Base-by-base conservation (phyloP, 2,113 vertebrate genomes). In the Galbula dea region DNA sequence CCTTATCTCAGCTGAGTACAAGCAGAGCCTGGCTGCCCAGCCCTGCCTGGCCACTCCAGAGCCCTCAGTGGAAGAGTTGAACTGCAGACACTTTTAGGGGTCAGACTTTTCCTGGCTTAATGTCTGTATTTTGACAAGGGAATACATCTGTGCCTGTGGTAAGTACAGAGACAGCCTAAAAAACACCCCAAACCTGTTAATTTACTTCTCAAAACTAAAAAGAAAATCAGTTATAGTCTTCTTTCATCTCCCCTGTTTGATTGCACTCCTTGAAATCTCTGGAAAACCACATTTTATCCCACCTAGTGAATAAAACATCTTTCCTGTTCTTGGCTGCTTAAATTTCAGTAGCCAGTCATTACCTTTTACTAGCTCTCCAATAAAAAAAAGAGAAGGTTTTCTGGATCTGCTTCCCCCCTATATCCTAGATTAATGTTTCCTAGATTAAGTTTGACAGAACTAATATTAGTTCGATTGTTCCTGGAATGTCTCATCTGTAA, bases 401-500 rank as follows among this genome's bases (percentile, higher is more conserved):
- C 88, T 81, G 86, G 65, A 36, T 63, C 37, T 65, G 52, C 52
- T 81, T 86, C 45, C 73, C 83, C 22, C 18, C 19, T 52, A 52
- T 82, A 81, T 49, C 83, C 83, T 74, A 93, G 83, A 93, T 86
- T 79, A 92, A 95, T 78, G 91, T 52, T 36, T 66, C 73, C 52
- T 30, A 86, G 93, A 95, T 92, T 43, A 79, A 95, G 82, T 84
- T 87, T 95, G 93, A 93, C 92, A 94, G 94, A 76, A 95, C 88
- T 88, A 73, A 85, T 89, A 82, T 76, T 43, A 72, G 54, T 89
- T 92, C 2, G 7, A 95, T 89, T 90, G 91, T 83, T 94, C 90
- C 92, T 93, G 73, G 73, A 95, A 95, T 94, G 77, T 80, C 92
- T 96, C 95, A 95, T 90, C 86, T 90, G 89, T 94, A 93, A 95